These are phyloP conservation scores for Drosophila albomicans DNA, from an alignment of 1,140 invertebrate species.

Conservation along the genomic window DNA sequence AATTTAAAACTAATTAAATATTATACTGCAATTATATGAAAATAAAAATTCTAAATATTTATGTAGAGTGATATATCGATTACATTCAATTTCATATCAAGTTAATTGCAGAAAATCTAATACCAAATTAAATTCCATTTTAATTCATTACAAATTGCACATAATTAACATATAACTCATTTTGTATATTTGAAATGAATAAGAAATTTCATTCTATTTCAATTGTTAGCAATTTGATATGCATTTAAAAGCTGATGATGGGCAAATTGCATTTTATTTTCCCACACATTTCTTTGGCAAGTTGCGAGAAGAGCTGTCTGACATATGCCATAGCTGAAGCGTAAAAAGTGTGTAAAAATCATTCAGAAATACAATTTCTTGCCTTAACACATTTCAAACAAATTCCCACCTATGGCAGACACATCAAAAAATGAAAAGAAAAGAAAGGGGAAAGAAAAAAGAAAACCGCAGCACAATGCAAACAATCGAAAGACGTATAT, in stretches of 20 bases:
- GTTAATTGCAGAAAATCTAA: too few species aligned
- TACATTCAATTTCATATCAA: too few species aligned
- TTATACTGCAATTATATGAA: too few species aligned
- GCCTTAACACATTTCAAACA: conserved; percentile 17
- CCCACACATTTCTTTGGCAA: neutral
- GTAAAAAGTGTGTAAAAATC: conserved; percentile 30
- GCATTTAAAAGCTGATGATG: neutral
- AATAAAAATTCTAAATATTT: too few species aligned
- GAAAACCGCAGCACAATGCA: conserved; percentile 40
- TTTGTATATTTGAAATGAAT: too few species aligned
- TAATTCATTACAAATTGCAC: too few species aligned
- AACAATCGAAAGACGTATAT: conserved; percentile 63
- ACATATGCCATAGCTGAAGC: neutral
- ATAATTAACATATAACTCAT: too few species aligned
- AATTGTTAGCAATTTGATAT: neutral
- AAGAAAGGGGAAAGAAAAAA: neutral
- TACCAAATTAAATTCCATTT: too few species aligned
- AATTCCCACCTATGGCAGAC: conserved; percentile 51
- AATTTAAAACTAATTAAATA: too few species aligned
- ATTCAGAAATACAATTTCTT: conserved; percentile 24
- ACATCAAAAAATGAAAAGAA: conserved; percentile 29
- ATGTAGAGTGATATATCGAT: too few species aligned
- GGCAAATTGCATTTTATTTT: neutral
- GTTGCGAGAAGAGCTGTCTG: neutral
- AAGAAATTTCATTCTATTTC: too few species aligned